Conservation (phyloP, 2,797 vertebrate genomes). For the Pseudochromis fuscus region DNA sequence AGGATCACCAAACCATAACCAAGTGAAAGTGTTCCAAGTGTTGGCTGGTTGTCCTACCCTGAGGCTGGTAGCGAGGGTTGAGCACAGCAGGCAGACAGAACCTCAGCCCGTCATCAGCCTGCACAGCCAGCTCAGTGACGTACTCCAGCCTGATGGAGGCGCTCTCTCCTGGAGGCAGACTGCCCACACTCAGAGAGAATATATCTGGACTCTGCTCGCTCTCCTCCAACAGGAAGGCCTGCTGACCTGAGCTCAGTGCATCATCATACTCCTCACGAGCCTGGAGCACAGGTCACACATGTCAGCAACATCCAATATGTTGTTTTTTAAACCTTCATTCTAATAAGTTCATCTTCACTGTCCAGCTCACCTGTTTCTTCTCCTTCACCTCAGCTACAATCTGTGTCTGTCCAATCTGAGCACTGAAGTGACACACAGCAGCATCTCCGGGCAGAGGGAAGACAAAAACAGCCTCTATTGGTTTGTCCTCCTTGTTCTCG, state of each 20-base stretch:
- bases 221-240: conserved; percentile 87
- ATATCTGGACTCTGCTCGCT: conserved; percentile 84
- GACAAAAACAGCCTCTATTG: conserved; percentile 87
- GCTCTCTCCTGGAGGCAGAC: conserved; percentile 84
- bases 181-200: conserved; percentile 83
- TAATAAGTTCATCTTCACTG: neutral
- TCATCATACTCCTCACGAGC: conserved; percentile 80
- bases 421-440: conserved; percentile 88
- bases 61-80: conserved; percentile 86
- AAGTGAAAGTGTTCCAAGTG: no score
- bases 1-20: no score
- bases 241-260: conserved; percentile 77
- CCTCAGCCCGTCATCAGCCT: conserved; percentile 84
- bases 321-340: neutral
- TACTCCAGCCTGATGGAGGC: conserved; percentile 85
- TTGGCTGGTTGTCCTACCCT: conserved; percentile 68
- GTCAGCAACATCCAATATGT: neutral
- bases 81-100: conserved; percentile 88
- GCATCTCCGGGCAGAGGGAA: conserved; percentile 89
- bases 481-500: conserved; percentile 83
- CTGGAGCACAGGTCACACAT: conserved; percentile 51
- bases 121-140: conserved; percentile 85
- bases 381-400: conserved; percentile 87
- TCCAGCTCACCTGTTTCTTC: conserved; percentile 81
- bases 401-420: conserved; percentile 82